A percentile compares a stretch with the other conserved stretches of the same genome.
phyloP scores from a whole-genome alignment of 1,140 invertebrate species.

The Lepidotrigona ventralis region DNA sequence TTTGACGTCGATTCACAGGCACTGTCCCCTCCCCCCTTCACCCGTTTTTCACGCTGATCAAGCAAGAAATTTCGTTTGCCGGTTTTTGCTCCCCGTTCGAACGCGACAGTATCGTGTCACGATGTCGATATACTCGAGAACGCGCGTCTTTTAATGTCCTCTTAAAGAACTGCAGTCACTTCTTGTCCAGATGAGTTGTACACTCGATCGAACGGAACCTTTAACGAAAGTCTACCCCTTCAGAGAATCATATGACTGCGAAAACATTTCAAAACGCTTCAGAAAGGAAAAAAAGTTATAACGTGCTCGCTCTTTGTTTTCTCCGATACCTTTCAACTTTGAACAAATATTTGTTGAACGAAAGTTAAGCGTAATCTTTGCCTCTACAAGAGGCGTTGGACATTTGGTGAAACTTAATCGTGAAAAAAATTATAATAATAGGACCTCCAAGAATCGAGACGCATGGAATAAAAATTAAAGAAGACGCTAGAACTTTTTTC shows the following conservation, averaged over 20 bases:
- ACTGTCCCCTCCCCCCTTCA: too few species aligned
- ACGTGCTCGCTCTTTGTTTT: neutral
- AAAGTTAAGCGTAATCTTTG: neutral
- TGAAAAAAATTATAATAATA: too few species aligned
- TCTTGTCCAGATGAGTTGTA: neutral
- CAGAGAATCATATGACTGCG: neutral
- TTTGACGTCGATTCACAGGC: neutral
- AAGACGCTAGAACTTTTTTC: too few species aligned
- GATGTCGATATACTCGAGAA: neutral
- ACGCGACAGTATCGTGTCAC: neutral
- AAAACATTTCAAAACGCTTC: neutral
- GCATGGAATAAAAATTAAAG: too few species aligned
- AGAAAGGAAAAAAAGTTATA: neutral
- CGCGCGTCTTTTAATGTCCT: neutral
- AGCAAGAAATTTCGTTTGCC: too few species aligned
- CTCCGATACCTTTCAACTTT: neutral
- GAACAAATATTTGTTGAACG: neutral
- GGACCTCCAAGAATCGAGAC: too few species aligned
- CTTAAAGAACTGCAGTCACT: neutral
- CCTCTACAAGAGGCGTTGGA: too few species aligned
- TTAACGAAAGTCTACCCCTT: neutral
- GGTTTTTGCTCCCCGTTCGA: neutral
- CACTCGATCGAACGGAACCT: neutral
- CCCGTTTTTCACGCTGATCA: neutral
- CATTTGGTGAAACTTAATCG: too few species aligned